Conservation (phyloP, 2,888 invertebrate species). For the Drosophila quinaria region DNA sequence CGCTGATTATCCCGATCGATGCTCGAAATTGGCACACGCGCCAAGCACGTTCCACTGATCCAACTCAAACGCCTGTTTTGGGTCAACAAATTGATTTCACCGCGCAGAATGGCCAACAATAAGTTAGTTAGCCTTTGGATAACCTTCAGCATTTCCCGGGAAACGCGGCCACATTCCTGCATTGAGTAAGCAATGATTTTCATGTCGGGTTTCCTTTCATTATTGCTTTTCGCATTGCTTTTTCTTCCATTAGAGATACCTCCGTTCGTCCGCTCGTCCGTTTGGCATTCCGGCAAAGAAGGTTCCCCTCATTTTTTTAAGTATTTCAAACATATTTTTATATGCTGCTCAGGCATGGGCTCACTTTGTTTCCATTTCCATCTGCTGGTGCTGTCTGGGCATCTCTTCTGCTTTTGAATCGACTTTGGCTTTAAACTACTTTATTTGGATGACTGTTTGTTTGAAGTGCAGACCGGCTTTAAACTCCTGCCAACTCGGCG, state of each 20-base stretch:
- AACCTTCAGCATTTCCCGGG: slow-evolving; percentile 18
- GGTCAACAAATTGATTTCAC: slow-evolving; percentile 47
- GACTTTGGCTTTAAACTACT: slow-evolving; percentile 62
- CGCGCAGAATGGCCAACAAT: slow-evolving; percentile 17
- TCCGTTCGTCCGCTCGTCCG: background rate
- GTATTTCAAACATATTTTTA: slow-evolving; percentile 68
- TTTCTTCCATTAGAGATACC: slow-evolving; percentile 17
- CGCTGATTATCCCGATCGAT: slow-evolving; percentile 7
- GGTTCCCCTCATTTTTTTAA: slow-evolving; percentile 63
- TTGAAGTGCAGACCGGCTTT: slow-evolving; percentile 50
- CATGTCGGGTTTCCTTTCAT: slow-evolving; percentile 39
- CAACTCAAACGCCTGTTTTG: slow-evolving; percentile 29
- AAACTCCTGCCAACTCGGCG: slow-evolving; percentile 13
- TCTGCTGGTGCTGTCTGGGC: slow-evolving; percentile 17
- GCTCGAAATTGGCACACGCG: slow-evolving; percentile 40
- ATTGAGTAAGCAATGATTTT: slow-evolving; percentile 59
- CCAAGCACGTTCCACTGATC: slow-evolving; percentile 11
- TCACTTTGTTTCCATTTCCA: slow-evolving; percentile 41
- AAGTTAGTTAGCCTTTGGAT: slow-evolving; percentile 46
- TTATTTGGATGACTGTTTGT: slow-evolving; percentile 66
- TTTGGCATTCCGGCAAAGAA: slow-evolving; percentile 12
- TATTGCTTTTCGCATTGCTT: slow-evolving; percentile 13
- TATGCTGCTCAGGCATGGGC: slow-evolving; percentile 51
- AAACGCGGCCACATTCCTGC: slow-evolving; percentile 22
- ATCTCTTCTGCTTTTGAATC: slow-evolving; percentile 10